Evolutionary conservation across 2,113 vertebrate genomes (phyloP).

Genomic region (Oreotrochilus melanogaster): DNA sequence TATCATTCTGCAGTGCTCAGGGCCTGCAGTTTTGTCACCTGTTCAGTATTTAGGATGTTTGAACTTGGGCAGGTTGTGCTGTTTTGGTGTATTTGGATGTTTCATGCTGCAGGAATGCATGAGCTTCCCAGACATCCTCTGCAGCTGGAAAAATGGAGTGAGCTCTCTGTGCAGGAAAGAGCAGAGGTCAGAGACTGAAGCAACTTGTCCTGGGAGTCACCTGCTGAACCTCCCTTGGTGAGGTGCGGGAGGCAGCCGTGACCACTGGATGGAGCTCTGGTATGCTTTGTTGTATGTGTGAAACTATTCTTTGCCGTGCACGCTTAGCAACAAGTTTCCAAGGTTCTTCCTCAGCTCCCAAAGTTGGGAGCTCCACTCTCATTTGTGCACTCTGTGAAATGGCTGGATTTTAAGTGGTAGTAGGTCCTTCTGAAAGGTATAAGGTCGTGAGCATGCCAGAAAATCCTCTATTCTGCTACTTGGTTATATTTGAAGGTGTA

Average conservation of each 20-base stretch:
- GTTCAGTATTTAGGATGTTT: not conserved
- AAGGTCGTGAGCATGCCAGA: not conserved
- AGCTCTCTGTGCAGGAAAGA: fast-evolving
- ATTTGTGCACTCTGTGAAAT: not conserved
- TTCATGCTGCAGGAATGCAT: not conserved
- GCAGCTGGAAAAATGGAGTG: not conserved
- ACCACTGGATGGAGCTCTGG: not conserved
- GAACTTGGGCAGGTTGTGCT: not conserved
- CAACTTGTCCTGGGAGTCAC: not conserved
- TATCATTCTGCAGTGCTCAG: not conserved
- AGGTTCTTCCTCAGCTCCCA: not conserved
- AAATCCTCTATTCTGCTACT: not conserved
- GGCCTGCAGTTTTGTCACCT: not conserved
- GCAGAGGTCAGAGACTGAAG: not conserved
- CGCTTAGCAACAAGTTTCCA: not conserved
- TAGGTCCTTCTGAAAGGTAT: not conserved
- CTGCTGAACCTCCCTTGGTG: not conserved
- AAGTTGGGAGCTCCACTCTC: not conserved
- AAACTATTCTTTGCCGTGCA: not conserved
- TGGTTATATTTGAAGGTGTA: not conserved
- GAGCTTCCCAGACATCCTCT: not conserved
- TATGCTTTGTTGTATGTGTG: not conserved
- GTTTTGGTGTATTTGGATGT: not conserved
- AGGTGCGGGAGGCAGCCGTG: not conserved
- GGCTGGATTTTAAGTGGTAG: not conserved